Conservation (phyloP, 2,888 invertebrate species). For the Drosophila tanythrix region DNA sequence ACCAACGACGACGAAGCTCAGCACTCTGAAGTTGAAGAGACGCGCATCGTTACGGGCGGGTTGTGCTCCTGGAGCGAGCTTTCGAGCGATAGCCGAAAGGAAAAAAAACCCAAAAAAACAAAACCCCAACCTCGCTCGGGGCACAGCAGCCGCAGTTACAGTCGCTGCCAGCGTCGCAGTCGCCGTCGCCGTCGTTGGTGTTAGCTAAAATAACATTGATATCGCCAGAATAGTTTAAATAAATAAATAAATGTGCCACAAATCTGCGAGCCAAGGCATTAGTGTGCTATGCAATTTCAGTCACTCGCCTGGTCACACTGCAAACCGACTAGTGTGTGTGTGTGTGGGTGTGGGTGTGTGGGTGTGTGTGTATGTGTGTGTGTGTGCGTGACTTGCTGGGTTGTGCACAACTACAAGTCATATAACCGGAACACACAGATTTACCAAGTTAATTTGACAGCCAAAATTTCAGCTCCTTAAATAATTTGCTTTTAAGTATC, state of each 20-base stretch:
- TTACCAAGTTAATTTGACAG: neutral
- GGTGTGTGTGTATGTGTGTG: neutral
- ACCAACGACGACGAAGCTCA: slow-evolving; percentile 49
- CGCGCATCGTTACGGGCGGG: slow-evolving; percentile 33
- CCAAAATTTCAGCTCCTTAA: neutral
- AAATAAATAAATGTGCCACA: slow-evolving; percentile 60
- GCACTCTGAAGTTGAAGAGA: slow-evolving; percentile 48
- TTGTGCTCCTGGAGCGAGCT: slow-evolving; percentile 56
- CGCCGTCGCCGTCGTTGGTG: slow-evolving; percentile 4
- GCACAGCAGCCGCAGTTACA: slow-evolving; percentile 34
- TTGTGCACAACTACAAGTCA: slow-evolving; percentile 2
- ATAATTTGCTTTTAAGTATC: neutral
- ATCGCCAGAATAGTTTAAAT: slow-evolving; percentile 56
- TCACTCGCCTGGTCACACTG: slow-evolving; percentile 25
- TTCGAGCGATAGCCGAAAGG: slow-evolving; percentile 32
- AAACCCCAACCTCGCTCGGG: slow-evolving; percentile 32
- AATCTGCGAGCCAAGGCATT: slow-evolving; percentile 8
- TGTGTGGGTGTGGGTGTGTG: neutral
- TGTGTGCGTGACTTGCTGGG: neutral
- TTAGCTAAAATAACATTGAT: slow-evolving; percentile 54
- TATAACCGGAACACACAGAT: neutral
- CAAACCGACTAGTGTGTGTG: neutral
- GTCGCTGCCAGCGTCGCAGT: slow-evolving; percentile 8
- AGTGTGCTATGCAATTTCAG: slow-evolving; percentile 26
- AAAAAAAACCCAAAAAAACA: neutral